Evolutionary conservation across 2,888 invertebrate species (phyloP).

Genomic region (Hymenopus coronatus): DNA sequence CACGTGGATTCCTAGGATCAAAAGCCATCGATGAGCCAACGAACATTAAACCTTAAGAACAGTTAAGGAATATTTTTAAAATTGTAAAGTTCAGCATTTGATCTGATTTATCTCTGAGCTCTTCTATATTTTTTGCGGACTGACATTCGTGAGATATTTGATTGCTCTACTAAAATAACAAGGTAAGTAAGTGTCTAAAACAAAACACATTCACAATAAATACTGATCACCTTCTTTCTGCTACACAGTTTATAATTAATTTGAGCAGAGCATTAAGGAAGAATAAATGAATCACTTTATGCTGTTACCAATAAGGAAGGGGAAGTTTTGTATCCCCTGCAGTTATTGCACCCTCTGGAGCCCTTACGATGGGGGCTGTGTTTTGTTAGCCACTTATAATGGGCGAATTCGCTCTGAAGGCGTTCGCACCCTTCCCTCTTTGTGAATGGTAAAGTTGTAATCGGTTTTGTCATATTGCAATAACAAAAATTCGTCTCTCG

Average conservation of each 20-base stretch:
- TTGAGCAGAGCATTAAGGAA: neutral
- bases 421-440: neutral
- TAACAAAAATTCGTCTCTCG: neutral
- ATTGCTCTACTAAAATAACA: too few species aligned
- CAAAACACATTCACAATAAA: neutral
- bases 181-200: neutral
- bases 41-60: too few species aligned
- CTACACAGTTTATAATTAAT: neutral
- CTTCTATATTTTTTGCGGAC: too few species aligned
- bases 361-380: neutral
- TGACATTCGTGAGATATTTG: too few species aligned
- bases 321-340: neutral
- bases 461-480: neutral
- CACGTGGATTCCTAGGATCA: too few species aligned
- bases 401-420: neutral
- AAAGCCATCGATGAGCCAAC: too few species aligned
- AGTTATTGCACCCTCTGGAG: neutral
- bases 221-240: neutral
- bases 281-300: neutral
- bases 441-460: neutral
- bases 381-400: neutral
- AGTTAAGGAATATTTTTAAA: too few species aligned
- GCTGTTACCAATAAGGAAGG: neutral
- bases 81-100: too few species aligned
- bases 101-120: too few species aligned